Conservation (phyloP, 2,113 vertebrate species). For the Microcebus murinus region DNA sequence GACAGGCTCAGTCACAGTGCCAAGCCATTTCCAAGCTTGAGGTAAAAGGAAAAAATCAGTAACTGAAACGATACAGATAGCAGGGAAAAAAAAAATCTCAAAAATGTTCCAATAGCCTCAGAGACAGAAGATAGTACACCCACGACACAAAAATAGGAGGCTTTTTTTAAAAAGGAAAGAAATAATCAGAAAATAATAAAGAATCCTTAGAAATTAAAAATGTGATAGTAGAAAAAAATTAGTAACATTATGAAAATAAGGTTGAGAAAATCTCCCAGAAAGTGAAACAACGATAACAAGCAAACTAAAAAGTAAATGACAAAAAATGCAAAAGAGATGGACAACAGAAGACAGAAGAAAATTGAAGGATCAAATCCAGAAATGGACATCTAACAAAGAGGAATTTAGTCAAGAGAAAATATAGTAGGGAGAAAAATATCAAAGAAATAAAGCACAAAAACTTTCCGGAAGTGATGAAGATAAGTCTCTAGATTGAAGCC, state of each 20-base stretch:
- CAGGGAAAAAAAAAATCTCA: neutral
- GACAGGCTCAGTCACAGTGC: neutral
- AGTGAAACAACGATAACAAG: neutral
- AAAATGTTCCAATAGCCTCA: neutral
- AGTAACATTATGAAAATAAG: neutral
- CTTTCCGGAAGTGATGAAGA: neutral
- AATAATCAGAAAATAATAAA: neutral
- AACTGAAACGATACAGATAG: neutral
- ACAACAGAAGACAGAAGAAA: neutral
- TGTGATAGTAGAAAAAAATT: neutral
- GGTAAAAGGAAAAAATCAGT: neutral
- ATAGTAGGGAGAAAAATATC: neutral
- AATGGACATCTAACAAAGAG: neutral
- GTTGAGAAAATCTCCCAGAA: constrained; percentile 1
- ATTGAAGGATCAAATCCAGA: neutral
- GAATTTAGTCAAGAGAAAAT: neutral
- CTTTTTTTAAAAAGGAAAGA: neutral
- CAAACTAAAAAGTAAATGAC: neutral
- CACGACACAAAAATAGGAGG: neutral
- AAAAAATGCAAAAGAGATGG: neutral
- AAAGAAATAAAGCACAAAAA: neutral
- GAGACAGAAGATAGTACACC: neutral
- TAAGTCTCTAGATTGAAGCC: no score
- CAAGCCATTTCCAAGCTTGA: neutral
- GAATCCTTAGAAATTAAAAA: constrained; percentile 4